Percentiles rank a stretch among this genome's conserved stretches.
Evolutionary conservation across 2,888 invertebrate species (phyloP).

Genomic region (Drosophila engyochracea): DNA sequence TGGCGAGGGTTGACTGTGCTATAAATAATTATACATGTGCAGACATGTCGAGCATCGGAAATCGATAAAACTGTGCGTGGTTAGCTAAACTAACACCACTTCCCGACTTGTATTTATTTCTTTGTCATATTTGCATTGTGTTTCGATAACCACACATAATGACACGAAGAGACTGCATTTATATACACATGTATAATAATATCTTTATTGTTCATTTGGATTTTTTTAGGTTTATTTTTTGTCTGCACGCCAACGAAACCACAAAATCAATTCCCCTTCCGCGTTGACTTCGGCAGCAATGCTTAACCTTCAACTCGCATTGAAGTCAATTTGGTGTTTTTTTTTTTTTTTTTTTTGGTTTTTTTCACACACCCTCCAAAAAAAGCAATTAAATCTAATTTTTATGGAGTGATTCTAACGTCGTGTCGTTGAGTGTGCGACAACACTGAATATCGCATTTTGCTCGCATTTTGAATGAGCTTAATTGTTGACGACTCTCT

Average conservation of each 20-base stretch:
- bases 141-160: constrained; percentile 40
- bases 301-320: constrained; percentile 80
- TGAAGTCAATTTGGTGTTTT: constrained; percentile 68
- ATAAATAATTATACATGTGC: neutral
- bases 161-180: constrained; percentile 33
- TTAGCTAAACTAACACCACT: constrained; percentile 23
- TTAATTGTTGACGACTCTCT: constrained; percentile 70
- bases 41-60: constrained; percentile 34
- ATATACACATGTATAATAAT: constrained; percentile 46
- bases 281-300: constrained; percentile 47
- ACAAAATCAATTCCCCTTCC: constrained; percentile 47
- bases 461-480: constrained; percentile 77
- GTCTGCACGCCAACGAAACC: constrained; percentile 30
- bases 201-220: constrained; percentile 25
- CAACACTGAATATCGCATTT: constrained; percentile 37
- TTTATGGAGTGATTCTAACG: constrained; percentile 72
- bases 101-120: constrained; percentile 31
- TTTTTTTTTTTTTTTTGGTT: constrained; percentile 9
- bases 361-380: constrained; percentile 33
- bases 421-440: constrained; percentile 52
- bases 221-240: constrained; percentile 15
- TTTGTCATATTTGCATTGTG: constrained; percentile 17
- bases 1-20: neutral
- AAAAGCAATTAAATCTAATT: constrained; percentile 67
- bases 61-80: constrained; percentile 41